These are phyloP conservation scores for Champsocephalus gunnari DNA, from an alignment of 2,797 vertebrate species.

Conservation along the genomic window DNA sequence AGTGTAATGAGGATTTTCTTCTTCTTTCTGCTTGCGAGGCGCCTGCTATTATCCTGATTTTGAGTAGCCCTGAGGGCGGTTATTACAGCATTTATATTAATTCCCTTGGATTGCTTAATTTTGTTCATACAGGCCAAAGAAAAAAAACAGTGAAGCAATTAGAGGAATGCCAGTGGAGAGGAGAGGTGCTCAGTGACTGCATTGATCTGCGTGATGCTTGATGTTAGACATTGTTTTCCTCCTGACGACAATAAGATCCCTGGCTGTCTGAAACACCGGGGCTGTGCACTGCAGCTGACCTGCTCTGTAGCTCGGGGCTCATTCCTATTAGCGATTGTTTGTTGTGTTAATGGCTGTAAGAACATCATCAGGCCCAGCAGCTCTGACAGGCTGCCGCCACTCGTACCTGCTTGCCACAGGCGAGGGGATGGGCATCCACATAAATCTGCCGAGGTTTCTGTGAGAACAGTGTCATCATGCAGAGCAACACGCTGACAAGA, in stretches of 20 bases:
- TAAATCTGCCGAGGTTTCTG: conserved; percentile 81
- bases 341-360: conserved; percentile 85
- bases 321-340: conserved; percentile 85
- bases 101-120: conserved; percentile 80
- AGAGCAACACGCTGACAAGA: conserved; percentile 43
- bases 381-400: conserved; percentile 82
- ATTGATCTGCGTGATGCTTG: conserved; percentile 39
- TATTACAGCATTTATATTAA: conserved; percentile 86
- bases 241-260: conserved; percentile 5
- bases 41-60: conserved; percentile 84
- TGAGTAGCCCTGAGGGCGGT: conserved; percentile 77
- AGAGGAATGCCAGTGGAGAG: conserved; percentile 58
- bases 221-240: conserved; percentile 29
- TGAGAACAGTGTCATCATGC: conserved; percentile 67
- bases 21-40: conserved; percentile 76
- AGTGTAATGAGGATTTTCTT: conserved; percentile 82
- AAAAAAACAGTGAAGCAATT: conserved; percentile 61
- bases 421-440: conserved; percentile 69
- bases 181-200: conserved; percentile 32
- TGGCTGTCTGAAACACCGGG: conserved; percentile 22
- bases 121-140: conserved; percentile 76
- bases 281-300: conserved; percentile 55
- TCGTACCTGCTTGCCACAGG: conserved; percentile 85
- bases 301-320: conserved; percentile 76
- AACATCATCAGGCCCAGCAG: conserved; percentile 81